Evolutionary conservation across 2,797 vertebrate genomes (phyloP).

Genomic region (Valencia hispanica): DNA sequence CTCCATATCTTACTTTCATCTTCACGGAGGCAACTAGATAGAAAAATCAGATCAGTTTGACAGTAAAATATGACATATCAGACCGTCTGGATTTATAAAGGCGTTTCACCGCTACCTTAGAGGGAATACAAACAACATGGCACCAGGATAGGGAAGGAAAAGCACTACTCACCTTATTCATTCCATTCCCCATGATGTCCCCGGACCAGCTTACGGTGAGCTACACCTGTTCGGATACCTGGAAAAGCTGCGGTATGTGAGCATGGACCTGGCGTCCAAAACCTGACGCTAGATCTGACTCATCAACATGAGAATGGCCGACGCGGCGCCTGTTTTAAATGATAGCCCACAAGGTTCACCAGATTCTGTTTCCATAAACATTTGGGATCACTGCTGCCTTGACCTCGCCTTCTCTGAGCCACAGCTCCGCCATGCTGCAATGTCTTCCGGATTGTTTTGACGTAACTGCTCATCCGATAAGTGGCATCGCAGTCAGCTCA

Average conservation of each 20-base stretch:
- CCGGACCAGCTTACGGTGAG: constrained; percentile 8
- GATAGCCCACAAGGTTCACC: constrained; percentile 11
- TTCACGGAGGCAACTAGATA: background rate
- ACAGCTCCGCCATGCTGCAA: constrained; percentile 32
- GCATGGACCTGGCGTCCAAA: constrained; percentile 31
- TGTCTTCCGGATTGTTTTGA: constrained; percentile 76
- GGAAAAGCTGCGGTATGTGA: constrained; percentile 11
- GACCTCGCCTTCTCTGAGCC: constrained; percentile 9
- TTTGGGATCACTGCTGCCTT: constrained; percentile 3
- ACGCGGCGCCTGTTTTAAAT: constrained; percentile 2
- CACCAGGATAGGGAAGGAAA: background rate
- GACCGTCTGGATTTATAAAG: background rate
- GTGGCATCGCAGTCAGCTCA: constrained; percentile 58
- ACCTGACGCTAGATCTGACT: constrained; percentile 1
- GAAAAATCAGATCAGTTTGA: background rate
- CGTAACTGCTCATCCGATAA: constrained; percentile 58
- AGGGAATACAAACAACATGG: background rate
- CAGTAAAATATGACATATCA: background rate
- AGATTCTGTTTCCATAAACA: no score
- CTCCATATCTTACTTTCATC: background rate
- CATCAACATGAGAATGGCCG: background rate
- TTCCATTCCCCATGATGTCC: constrained; percentile 87
- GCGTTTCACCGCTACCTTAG: background rate
- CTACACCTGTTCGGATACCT: constrained; percentile 18
- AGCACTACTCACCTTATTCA: constrained; percentile 86